Evolutionary conservation across 2,888 invertebrate genomes (phyloP), one percentile per base, ranked within the genome.

Genomic region (Thumatha senex): DNA sequence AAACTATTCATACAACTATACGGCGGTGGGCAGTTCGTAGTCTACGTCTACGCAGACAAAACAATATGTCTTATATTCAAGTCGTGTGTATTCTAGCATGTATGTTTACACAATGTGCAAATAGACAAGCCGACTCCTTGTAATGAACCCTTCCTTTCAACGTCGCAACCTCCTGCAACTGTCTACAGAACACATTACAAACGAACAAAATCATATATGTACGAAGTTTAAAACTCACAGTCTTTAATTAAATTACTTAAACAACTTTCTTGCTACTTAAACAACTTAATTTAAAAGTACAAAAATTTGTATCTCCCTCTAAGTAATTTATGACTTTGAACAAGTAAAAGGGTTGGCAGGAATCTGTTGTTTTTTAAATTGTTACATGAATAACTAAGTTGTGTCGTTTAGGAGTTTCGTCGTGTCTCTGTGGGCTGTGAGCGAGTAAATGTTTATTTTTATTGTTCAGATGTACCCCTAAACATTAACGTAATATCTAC

Each of bases 381-480:
- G 72, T 71, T 67, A 77, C 80, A 80, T 74, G 79, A 82, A 76
- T 76, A 78, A 78, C 78, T 72, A 82, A 84, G 79, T 84, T 77
- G 54, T 60, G 74, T 73, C 79, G 77, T 83, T 86, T 79, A 74
- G 72, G 76, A 82, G 76, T 83, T 82, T 56, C 64, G 74, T 74
- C 63, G 74, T n/a, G n/a, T 76, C 76, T 74, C 78, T 62, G 63
- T 66, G 65, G 73, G 64, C 75, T 72, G 18, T 4, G 18, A 24
- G 74, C 69, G 74, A 68, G 74, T 72, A 80, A 81, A 77, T 84
- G 80, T 86, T 89, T 85, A 82, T 86, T 84, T 89, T 87, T 86
- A 86, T 83, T 84, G 85, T 78, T 70, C 70, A 78, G 82, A 83
- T 80, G 78, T 76, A 78, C 83, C 86, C 81, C 73, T 68, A 75